Evolutionary conservation across 37 sponge, comb jelly and placozoan genomes (phyloP), one percentile per base, ranked within the genome.

Genomic region (Aplysina aerophoba): DNA sequence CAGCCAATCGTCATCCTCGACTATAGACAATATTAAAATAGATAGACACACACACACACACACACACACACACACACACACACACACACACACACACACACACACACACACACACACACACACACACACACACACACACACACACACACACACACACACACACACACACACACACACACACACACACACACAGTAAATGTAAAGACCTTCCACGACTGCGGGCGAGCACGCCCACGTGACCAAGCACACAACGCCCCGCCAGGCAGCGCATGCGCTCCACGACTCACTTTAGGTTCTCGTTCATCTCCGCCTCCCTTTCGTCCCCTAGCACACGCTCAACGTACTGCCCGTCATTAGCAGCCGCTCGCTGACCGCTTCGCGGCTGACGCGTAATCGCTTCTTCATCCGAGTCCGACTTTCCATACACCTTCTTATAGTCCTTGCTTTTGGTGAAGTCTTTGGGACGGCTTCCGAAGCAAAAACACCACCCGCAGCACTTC

Each of bases 251-350:
- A 1, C 34, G 28, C 71, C 28, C 71, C 13, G 1, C 4, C n/a
- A n/a, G n/a, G 28, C 34, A 44, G 50, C 50, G 6, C 50, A 8
- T 24, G 24, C 67, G 21, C 8, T 77, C 11, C 11, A 19, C 21
- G 15, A 90, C 95, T 87, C 33, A 94, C 96, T 87, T 81, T 3
- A 98, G 68, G 67, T 98, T 98, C n/a, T 93, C 94, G 37, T 98
- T 97, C 96, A 98, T 95, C 72, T 95, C 97, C 64, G 95, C 97
- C 75, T 98, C 99, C 41, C 99, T 35, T 33, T 87, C 89, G 66
- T 96, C 97, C 24, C 89, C 84, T 0, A 95, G 92, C 28, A 98
- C 87, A 28, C 95, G 86, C 53, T 96, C 88, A 33, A 96, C 81
- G 36, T 73, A 89, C 21, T 86, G 89, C 4, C 96, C 96, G 37